Conservation (phyloP, 1,140 invertebrate genomes). For the Ooceraea biroi region DNA sequence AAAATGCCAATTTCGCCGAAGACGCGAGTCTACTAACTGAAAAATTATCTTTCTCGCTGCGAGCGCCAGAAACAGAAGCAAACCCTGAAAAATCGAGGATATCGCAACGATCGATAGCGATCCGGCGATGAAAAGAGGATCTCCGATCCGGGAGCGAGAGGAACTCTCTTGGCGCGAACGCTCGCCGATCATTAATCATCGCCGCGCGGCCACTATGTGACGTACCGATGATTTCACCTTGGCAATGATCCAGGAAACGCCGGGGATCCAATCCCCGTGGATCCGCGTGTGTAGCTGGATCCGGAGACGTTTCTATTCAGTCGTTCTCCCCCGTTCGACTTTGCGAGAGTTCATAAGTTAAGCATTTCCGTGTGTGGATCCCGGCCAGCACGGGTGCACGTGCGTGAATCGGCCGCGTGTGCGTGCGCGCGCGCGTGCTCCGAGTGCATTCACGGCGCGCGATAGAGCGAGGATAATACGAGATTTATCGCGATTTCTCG, state of each 20-base stretch:
- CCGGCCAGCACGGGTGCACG: conserved; percentile 21
- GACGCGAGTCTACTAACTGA: neutral
- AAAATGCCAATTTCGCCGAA: neutral
- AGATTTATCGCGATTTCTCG: conserved; percentile 71
- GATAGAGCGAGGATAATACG: conserved; percentile 66
- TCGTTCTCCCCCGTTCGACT: conserved; percentile 50
- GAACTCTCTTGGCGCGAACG: conserved; percentile 16
- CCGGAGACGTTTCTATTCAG: conserved; percentile 73
- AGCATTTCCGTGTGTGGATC: conserved; percentile 72
- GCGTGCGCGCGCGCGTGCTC: conserved; percentile 5
- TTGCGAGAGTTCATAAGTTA: conserved; percentile 71
- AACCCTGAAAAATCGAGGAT: conserved; percentile 6
- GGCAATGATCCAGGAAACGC: conserved; percentile 80
- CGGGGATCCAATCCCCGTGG: conserved; percentile 46
- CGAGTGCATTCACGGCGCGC: conserved; percentile 41
- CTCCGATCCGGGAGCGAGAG: neutral
- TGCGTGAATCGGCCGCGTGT: conserved; percentile 26
- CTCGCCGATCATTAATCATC: conserved; percentile 71
- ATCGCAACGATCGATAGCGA: conserved; percentile 64
- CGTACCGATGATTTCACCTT: conserved; percentile 79
- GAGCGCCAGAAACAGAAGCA: neutral
- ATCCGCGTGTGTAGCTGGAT: conserved; percentile 51
- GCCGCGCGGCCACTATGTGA: conserved; percentile 68
- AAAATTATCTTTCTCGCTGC: neutral
- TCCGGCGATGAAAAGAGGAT: conserved; percentile 10